Conservation (phyloP, 2,113 vertebrate species). For the Trichomycterus rosablanca region DNA sequence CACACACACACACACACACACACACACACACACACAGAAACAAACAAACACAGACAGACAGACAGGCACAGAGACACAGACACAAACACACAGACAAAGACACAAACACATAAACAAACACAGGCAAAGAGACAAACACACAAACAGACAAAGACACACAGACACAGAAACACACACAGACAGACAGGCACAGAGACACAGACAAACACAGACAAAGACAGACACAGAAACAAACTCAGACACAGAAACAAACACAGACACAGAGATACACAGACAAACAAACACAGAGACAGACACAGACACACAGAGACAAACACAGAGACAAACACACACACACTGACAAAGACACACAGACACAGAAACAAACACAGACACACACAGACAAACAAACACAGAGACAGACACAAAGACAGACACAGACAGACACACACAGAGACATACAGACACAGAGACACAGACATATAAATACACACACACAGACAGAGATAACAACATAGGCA, state of each 20-base stretch:
- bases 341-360: no score
- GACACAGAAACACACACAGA: neutral
- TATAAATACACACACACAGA: conserved; percentile 1
- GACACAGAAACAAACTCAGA: neutral
- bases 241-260: conserved; percentile 67
- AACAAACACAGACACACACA: neutral
- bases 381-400: neutral
- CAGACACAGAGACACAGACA: no score
- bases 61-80: neutral
- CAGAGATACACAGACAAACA: neutral
- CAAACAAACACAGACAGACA: no score
- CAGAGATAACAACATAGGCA: neutral
- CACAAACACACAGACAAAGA: neutral
- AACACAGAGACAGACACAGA: neutral
- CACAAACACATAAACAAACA: neutral
- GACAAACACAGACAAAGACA: neutral
- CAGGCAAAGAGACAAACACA: neutral
- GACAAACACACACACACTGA: conserved; percentile 1
- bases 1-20: conserved; percentile 2
- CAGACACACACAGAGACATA: conserved; percentile 11
- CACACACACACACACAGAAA: no score
- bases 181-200: neutral
- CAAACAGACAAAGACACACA: conserved; percentile 53
- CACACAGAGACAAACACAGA: neutral
- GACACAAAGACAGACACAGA: neutral